Conservation (phyloP, 1,140 invertebrate genomes). For the Cryptotermes secundus region DNA sequence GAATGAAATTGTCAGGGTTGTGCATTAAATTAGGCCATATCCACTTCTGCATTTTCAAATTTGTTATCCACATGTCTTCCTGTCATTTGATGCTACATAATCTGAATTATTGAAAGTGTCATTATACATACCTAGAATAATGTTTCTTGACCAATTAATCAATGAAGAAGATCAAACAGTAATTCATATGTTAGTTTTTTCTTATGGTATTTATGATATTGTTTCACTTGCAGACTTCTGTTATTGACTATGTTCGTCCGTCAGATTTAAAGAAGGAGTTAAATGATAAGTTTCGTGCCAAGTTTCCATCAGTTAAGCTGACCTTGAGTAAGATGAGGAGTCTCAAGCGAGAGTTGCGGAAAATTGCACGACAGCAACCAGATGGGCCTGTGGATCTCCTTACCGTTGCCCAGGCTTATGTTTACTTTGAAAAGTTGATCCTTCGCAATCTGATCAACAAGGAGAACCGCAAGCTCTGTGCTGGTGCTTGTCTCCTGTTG, state of each 20-base stretch:
- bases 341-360: conserved; percentile 92
- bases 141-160: no score
- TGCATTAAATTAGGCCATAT: no score
- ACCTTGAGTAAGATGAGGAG: conserved; percentile 96
- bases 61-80: no score
- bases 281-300: conserved; percentile 95
- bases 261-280: conserved; percentile 97
- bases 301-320: conserved; percentile 92
- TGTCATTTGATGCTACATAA: no score
- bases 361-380: conserved; percentile 74
- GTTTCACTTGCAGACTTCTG: conserved; percentile 66
- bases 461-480: conserved; percentile 91
- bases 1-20: no score
- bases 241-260: conserved; percentile 95
- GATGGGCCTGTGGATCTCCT: conserved; percentile 83
- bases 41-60: no score
- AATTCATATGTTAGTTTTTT: no score
- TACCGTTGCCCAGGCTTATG: conserved; percentile 93
- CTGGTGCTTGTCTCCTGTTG: conserved; percentile 89
- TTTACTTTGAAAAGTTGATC: conserved; percentile 97
- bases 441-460: conserved; percentile 91
- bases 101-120: no score
- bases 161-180: no score
- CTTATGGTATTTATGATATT: no score
- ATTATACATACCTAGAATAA: no score